Percentiles rank a stretch among this genome's conserved stretches.
These are phyloP conservation scores for Luscinia luscinia DNA, from an alignment of 2,797 vertebrate genomes.

Conservation along the genomic window DNA sequence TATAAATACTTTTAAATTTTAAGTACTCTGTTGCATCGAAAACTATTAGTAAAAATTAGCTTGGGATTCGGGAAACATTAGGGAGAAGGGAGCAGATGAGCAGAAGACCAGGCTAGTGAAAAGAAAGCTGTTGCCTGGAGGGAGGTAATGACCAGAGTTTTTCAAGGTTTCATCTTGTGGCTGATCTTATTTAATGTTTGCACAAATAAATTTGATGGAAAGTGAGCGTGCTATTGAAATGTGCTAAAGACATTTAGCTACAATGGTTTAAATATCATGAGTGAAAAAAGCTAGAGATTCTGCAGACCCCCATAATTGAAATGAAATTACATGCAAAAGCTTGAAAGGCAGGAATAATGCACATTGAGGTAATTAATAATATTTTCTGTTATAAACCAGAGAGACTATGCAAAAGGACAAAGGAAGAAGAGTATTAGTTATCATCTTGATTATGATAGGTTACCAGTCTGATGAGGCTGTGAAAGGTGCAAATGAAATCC, in stretches of 20 bases:
- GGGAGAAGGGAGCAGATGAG: background rate
- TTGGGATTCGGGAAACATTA: background rate
- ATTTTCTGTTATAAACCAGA: background rate
- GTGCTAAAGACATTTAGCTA: background rate
- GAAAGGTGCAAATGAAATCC: background rate
- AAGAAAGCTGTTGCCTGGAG: background rate
- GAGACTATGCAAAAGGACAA: background rate
- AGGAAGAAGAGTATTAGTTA: background rate
- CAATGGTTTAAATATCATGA: background rate
- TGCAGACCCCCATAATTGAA: background rate
- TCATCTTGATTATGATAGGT: background rate
- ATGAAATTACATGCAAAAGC: background rate
- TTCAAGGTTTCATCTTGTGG: background rate
- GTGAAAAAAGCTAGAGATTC: background rate
- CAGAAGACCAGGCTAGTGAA: background rate
- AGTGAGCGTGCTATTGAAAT: background rate
- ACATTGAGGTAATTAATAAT: background rate
- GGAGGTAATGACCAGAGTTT: background rate
- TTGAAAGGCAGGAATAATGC: background rate
- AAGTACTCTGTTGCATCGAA: background rate
- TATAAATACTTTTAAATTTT: background rate
- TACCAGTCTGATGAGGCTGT: conserved; percentile 3
- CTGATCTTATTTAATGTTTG: background rate
- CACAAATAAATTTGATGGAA: background rate
- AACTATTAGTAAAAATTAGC: background rate